phyloP scores from a whole-genome alignment of 1,140 invertebrate species.

The Zaprionus davidi region DNA sequence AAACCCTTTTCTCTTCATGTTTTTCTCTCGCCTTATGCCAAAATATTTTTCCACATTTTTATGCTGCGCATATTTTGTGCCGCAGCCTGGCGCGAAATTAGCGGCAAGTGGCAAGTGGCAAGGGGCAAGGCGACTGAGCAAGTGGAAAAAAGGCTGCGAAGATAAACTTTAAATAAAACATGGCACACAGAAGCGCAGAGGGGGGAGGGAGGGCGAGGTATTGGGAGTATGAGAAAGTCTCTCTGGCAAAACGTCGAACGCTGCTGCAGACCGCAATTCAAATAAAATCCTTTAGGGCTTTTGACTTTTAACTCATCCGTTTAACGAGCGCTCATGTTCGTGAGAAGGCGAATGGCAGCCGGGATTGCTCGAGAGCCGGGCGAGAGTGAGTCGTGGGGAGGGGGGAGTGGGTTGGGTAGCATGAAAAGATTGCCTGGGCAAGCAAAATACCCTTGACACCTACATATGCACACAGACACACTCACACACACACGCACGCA shows the following conservation, averaged over 20 bases:
- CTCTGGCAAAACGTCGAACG: constrained; percentile 63
- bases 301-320: constrained; percentile 83
- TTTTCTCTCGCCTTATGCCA: constrained; percentile 52
- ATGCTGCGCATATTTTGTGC: constrained; percentile 70
- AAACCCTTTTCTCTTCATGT: constrained; percentile 46
- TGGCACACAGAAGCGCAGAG: constrained; percentile 53
- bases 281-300: constrained; percentile 83
- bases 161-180: constrained; percentile 83
- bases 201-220: neutral
- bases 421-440: constrained; percentile 50
- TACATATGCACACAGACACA: constrained; percentile 52
- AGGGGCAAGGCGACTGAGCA: constrained; percentile 38
- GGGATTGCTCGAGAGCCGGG: constrained; percentile 27
- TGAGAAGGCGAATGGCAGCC: constrained; percentile 66
- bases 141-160: constrained; percentile 51
- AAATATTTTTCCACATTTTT: constrained; percentile 81
- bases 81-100: constrained; percentile 74
- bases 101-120: constrained; percentile 57
- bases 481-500: constrained; percentile 23
- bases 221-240: neutral
- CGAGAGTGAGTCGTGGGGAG: constrained; percentile 9
- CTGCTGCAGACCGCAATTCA: constrained; percentile 76
- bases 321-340: constrained; percentile 81
- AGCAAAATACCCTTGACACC: constrained; percentile 79
- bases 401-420: neutral